phyloP scores from a whole-genome alignment of 1,140 invertebrate genomes.

The Cryptotermes secundus region DNA sequence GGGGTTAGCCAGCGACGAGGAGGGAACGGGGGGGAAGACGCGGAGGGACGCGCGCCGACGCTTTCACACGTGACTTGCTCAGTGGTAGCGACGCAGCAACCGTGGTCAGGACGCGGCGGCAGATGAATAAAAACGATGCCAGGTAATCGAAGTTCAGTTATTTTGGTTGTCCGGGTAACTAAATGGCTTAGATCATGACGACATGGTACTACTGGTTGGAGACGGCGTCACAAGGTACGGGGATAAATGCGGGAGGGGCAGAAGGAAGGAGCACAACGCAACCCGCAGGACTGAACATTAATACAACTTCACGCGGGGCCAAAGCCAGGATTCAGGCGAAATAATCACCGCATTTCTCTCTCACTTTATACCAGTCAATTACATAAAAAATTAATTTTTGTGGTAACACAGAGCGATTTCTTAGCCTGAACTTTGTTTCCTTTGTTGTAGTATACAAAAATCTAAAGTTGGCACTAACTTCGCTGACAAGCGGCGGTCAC shows the following conservation, averaged over 20 bases:
- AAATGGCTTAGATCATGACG: not conserved
- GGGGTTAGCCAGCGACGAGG: not conserved
- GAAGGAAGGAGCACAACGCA: not conserved
- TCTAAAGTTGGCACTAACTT: too few species aligned
- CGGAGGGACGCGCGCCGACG: constrained; percentile 34
- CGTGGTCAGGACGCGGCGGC: not conserved
- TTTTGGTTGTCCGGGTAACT: constrained; percentile 6
- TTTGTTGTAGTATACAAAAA: too few species aligned
- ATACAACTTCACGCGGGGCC: not conserved
- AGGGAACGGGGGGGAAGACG: not conserved
- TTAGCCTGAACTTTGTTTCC: too few species aligned
- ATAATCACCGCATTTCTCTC: too few species aligned
- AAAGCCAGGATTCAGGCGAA: not conserved
- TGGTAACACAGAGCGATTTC: too few species aligned
- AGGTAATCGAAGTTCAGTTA: constrained; percentile 8
- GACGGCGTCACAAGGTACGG: not conserved
- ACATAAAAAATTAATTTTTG: too few species aligned
- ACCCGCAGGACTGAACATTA: not conserved
- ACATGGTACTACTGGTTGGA: not conserved
- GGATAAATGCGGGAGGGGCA: not conserved
- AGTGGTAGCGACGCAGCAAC: constrained; percentile 29
- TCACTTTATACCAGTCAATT: too few species aligned
- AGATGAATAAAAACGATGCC: constrained; percentile 8
- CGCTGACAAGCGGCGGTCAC: too few species aligned
- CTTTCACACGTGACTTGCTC: constrained; percentile 38